Evolutionary conservation across 1,140 invertebrate species (phyloP).

Genomic region (Melitaea cinxia): DNA sequence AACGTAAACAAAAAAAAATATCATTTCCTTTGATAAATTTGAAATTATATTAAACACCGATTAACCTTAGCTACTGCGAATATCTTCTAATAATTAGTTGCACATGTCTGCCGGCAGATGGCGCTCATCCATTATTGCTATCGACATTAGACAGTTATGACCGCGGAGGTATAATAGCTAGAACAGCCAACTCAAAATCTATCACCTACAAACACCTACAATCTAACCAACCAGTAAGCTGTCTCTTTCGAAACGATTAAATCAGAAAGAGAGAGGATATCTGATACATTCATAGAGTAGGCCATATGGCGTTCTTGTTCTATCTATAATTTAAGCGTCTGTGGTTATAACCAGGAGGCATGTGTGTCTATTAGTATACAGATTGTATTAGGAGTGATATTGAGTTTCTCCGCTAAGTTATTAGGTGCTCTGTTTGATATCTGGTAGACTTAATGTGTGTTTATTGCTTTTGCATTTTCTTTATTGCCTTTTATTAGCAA

Average conservation of each 20-base stretch:
- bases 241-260: no score
- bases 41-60: conserved; percentile 16
- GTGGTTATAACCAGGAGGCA: neutral
- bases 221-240: no score
- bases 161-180: neutral
- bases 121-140: conserved; percentile 42
- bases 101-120: conserved; percentile 44
- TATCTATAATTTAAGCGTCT: neutral
- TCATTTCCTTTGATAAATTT: neutral
- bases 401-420: conserved; percentile 2
- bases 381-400: conserved; percentile 2
- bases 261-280: no score
- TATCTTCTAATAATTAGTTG: conserved; percentile 43
- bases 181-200: no score
- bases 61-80: neutral
- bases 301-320: neutral
- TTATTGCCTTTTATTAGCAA: neutral
- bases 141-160: conserved; percentile 36
- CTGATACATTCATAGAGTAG: no score
- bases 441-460: neutral
- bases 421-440: neutral
- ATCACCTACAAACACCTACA: no score
- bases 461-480: neutral
- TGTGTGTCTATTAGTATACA: conserved; percentile 1
- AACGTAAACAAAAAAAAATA: no score